Evolutionary conservation across 2,797 vertebrate species (phyloP), one percentile per base, ranked within the genome.

Genomic region (Acrocephalus scirpaceus): DNA sequence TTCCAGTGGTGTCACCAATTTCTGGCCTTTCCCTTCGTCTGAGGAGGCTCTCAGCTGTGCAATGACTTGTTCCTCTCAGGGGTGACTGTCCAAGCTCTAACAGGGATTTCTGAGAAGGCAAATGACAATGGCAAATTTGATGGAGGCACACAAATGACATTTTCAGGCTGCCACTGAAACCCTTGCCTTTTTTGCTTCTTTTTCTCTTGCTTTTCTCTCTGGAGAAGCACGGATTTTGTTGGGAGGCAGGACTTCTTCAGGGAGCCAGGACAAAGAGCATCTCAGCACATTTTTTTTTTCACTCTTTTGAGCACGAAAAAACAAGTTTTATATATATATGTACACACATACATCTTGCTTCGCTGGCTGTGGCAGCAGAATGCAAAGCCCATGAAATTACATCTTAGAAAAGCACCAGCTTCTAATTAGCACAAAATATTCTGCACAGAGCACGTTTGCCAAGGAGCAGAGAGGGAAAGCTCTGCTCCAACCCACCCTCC

Each of bases 401-500:
- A 65, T 40, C 80, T 95, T 80, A 48, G 80, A 51, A 34, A 75
- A 92, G 72, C 82, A 72, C 22, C 14, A 4, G 2, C 92, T 95
- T 95, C 67, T 95, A 97, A 97, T 96, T 95, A 96, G 74, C 82
- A 85, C 51, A 47, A 91, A 95, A 81, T 77, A 67, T 47, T 62
- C 44, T 5, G 25, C 11, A 14, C 12, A 21, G 66, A 13, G 62
- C 69, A 16, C 21, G 3, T 70, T 51, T 90, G 81, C 64, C 84
- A 30, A 16, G 44, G 5, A 72, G 77, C 56, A 90, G 71, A n/a
- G 66, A 90, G 29, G 77, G n/a, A 27, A 27, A 70, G 73, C 54
- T 60, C 18, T 18, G 38, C 51, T 69, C 27, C 30, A 78, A 22
- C 30, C 75, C 67, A 58, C 34, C 67, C 84, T 25, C 57, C 57